Conservation (phyloP, 1,140 invertebrate genomes). For the Drosophila varians region DNA sequence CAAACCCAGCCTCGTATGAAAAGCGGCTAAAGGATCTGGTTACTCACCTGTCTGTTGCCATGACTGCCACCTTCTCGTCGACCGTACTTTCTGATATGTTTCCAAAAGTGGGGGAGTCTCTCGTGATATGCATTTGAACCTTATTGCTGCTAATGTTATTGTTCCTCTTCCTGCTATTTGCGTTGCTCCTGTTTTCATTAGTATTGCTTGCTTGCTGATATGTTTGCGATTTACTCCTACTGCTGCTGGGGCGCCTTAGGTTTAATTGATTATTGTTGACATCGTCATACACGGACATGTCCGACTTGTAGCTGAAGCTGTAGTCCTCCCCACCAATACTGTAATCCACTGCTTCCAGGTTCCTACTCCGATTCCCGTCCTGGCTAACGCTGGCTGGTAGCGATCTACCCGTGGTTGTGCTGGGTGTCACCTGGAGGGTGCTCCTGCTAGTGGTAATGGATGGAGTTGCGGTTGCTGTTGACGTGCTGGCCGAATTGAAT, state of each 20-base stretch:
- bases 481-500: constrained; percentile 62
- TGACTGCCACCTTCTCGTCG: constrained; percentile 1
- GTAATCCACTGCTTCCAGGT: constrained; percentile 47
- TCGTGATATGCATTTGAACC: constrained; percentile 62
- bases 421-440: constrained; percentile 2
- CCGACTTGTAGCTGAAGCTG: constrained; percentile 63
- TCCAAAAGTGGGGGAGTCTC: constrained; percentile 29
- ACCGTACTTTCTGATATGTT: constrained; percentile 56
- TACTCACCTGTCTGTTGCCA: constrained; percentile 49
- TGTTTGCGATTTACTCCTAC: constrained; percentile 69
- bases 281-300: constrained; percentile 80
- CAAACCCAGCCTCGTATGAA: neutral
- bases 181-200: constrained; percentile 23
- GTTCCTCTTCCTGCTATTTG: constrained; percentile 36
- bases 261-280: constrained; percentile 83
- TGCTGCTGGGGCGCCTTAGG: constrained; percentile 58
- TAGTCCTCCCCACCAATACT: constrained; percentile 55
- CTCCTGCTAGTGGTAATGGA: neutral
- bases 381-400: neutral
- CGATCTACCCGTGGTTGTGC: constrained; percentile 3
- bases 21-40: neutral
- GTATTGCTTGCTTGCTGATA: constrained; percentile 71
- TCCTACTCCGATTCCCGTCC: constrained; percentile 38
- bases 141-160: constrained; percentile 29
- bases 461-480: neutral